Base-by-base conservation (phyloP, 2,797 vertebrate species). In the Oryzias sinensis region DNA sequence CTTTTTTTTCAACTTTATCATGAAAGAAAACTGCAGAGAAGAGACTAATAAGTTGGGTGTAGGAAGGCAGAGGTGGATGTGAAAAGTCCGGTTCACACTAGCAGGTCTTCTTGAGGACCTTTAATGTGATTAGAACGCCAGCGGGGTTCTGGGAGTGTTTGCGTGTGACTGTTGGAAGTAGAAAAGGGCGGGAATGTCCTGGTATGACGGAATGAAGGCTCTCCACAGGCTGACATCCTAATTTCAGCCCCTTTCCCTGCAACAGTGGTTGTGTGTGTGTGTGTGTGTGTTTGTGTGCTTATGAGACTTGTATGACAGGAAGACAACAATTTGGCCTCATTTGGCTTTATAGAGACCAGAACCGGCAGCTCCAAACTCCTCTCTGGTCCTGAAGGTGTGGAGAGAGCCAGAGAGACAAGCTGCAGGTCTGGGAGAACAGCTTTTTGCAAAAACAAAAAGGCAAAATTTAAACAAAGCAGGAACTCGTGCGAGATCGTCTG, bases 291-390 rank as follows among this genome's bases (percentile, higher is more conserved):
- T 62, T 45, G 46, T 54, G n/a, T n/a, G n/a, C n/a, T n/a, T n/a
- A n/a, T n/a, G n/a, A n/a, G 58, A 59, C 53, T 61, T 68, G 55
- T 75, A 86, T 87, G 92, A 89, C 94, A 93, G 94, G 94, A 96
- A 96, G 94, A 95, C 94, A 94, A 96, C 93, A 93, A 95, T 95
- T 96, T 94, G 88, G 91, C 84, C 89, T 88, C 92, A 95, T 95
- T 95, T 95, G 86, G 91, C 87, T 86, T 95, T 94, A 95, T 90
- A 93, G 89, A 93, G 91, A 93, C 90, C 94, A 96, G 93, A 68
- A 64, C 71, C 45, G 58, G 13, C 47, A 5, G 56, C 48, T 62
- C 64, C 5, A 2, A 55, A 57, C 68, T 83, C 81, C 84, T 86
- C 81, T 76, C 79, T n/a, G 37, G 51, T 43, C 18, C 16, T 18